Conservation (phyloP, 2,888 invertebrate genomes). For the Temnothorax unifasciatus region DNA sequence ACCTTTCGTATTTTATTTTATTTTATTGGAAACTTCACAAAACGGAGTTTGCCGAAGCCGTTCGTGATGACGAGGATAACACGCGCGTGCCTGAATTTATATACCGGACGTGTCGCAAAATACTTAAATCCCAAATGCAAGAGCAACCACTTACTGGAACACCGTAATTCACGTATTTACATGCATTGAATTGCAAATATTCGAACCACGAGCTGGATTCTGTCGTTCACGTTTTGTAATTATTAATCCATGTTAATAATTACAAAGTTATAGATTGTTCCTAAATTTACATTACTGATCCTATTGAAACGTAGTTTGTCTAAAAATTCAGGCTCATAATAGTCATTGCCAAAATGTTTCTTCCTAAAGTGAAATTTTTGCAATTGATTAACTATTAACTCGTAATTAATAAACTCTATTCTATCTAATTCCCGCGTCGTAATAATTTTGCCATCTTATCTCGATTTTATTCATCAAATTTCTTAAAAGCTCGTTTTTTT, state of each 20-base stretch:
- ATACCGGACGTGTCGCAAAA: constrained; percentile 28
- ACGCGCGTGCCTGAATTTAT: constrained; percentile 15
- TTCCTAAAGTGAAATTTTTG: not conserved
- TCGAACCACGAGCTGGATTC: not conserved
- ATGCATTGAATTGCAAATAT: constrained; percentile 52
- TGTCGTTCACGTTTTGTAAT: constrained; percentile 11
- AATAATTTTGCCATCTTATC: not conserved
- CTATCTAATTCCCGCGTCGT: not conserved
- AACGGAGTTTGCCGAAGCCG: not conserved
- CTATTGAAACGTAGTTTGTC: not conserved
- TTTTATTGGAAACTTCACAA: not conserved
- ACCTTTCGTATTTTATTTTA: constrained; percentile 1
- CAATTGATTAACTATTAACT: not conserved
- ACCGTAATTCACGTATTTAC: constrained; percentile 38
- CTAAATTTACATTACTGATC: not conserved
- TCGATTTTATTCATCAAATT: not conserved
- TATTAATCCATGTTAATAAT: constrained; percentile 10
- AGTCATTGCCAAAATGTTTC: not conserved
- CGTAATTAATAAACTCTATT: not conserved
- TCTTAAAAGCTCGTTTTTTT: not conserved
- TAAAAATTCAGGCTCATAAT: not conserved
- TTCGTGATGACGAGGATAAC: constrained; percentile 14
- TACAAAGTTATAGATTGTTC: constrained; percentile 11
- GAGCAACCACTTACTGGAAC: constrained; percentile 24
- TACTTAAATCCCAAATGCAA: constrained; percentile 47